phyloP scores from a whole-genome alignment of 2,797 vertebrate species.

The Mormyrops boulengeri region DNA sequence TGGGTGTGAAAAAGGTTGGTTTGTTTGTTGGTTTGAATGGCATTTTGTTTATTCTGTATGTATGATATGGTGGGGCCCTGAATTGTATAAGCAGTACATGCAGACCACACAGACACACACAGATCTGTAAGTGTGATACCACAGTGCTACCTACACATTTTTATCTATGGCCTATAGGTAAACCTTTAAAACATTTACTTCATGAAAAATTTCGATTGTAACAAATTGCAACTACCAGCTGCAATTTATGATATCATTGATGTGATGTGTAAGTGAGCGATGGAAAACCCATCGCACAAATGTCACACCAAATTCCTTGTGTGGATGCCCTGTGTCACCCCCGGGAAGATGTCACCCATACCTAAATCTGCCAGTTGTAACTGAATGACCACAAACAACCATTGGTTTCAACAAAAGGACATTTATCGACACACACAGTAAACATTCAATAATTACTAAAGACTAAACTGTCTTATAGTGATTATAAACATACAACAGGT shows the following conservation, averaged over 20 bases:
- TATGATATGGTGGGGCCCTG: background rate
- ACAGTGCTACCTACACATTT: background rate
- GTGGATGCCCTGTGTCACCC: background rate
- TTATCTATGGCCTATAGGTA: background rate
- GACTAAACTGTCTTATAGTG: background rate
- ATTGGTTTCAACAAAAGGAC: no score
- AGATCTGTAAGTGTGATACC: background rate
- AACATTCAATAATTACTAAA: background rate
- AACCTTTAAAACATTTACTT: background rate
- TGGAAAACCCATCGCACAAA: background rate
- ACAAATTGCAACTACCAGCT: background rate
- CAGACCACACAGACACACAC: background rate
- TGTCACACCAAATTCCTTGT: background rate
- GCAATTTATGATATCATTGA: background rate
- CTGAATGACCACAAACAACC: no score
- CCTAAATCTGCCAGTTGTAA: no score
- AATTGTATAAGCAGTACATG: background rate
- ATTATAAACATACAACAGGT: background rate
- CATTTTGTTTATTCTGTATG: background rate
- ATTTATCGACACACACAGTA: no score
- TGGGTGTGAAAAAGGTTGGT: background rate
- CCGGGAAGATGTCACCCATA: no score
- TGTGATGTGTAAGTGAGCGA: background rate
- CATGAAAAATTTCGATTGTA: background rate
- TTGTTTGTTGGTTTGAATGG: background rate